A percentile compares a stretch with the other conserved stretches of the same genome.
Evolutionary conservation across 2,888 invertebrate species (phyloP).

Genomic region (Calameuta pallipes): DNA sequence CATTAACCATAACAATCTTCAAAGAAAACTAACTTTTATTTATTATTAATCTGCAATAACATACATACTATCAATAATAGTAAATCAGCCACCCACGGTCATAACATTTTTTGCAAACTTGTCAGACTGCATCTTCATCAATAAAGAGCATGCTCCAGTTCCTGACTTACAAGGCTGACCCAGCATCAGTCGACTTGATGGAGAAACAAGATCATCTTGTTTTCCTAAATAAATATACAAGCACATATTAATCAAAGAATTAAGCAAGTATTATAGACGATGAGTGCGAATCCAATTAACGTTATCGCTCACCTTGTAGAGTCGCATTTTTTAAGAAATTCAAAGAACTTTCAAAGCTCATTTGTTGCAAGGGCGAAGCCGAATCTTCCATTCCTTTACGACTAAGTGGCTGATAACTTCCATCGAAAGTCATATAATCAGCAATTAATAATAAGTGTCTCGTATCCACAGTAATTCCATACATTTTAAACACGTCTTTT

Average conservation of each 20-base stretch:
- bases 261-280: not conserved
- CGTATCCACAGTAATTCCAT: slow-evolving; percentile 95
- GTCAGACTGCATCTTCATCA: slow-evolving; percentile 40
- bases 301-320: slow-evolving; percentile 68
- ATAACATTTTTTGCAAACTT: not conserved
- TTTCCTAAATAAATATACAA: slow-evolving; percentile 68
- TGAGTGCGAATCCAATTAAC: not conserved
- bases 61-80: not conserved
- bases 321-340: slow-evolving; percentile 86
- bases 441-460: slow-evolving; percentile 93
- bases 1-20: not conserved
- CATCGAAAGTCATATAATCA: slow-evolving; percentile 98
- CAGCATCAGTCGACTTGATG: slow-evolving; percentile 88
- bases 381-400: slow-evolving; percentile 89
- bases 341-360: slow-evolving; percentile 96
- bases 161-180: slow-evolving; percentile 87
- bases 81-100: not conserved
- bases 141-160: slow-evolving; percentile 78
- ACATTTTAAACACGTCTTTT: slow-evolving; percentile 95
- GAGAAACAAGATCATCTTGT: slow-evolving; percentile 81
- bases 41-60: not conserved
- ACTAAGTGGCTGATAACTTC: slow-evolving; percentile 89
- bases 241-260: not conserved
- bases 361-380: slow-evolving; percentile 96
- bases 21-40: not conserved